Conservation (phyloP, 2,888 invertebrate species). For the Zonitis immaculata region DNA sequence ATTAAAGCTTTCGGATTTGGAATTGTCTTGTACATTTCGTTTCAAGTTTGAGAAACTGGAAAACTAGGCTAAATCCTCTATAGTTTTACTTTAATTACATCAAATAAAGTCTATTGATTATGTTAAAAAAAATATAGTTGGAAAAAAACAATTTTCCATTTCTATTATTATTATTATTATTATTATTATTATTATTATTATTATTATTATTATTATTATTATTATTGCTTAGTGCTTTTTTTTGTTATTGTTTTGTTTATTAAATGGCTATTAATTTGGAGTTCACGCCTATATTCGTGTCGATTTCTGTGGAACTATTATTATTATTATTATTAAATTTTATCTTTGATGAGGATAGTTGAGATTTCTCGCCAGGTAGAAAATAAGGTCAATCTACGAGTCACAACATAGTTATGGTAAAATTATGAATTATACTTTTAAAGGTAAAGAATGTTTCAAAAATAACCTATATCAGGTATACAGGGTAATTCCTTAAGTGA, state of each 20-base stretch:
- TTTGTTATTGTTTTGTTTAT: too few relatives aligned
- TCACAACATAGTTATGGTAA: not conserved
- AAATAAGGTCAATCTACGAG: not conserved
- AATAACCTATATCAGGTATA: too few relatives aligned
- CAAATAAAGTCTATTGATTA: not conserved
- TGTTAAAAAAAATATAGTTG: not conserved
- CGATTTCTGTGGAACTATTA: not conserved
- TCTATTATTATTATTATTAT: too few relatives aligned
- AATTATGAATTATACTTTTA: too few relatives aligned
- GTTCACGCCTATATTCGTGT: not conserved
- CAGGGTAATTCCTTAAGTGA: too few relatives aligned
- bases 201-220: too few relatives aligned
- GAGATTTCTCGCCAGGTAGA: not conserved
- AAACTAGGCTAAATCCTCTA: not conserved
- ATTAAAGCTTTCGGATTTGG: slow-evolving; percentile 13
- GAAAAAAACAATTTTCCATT: too few relatives aligned
- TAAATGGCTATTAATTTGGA: not conserved
- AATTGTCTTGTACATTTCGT: not conserved
- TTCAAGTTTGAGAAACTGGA: not conserved
- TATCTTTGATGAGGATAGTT: not conserved
- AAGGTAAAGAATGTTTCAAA: too few relatives aligned
- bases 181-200: too few relatives aligned
- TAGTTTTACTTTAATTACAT: not conserved
- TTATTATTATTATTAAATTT: not conserved
- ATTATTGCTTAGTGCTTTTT: too few relatives aligned